Base-by-base conservation (phyloP, 2,888 invertebrate species). In the Napeogenes sylphis region DNA sequence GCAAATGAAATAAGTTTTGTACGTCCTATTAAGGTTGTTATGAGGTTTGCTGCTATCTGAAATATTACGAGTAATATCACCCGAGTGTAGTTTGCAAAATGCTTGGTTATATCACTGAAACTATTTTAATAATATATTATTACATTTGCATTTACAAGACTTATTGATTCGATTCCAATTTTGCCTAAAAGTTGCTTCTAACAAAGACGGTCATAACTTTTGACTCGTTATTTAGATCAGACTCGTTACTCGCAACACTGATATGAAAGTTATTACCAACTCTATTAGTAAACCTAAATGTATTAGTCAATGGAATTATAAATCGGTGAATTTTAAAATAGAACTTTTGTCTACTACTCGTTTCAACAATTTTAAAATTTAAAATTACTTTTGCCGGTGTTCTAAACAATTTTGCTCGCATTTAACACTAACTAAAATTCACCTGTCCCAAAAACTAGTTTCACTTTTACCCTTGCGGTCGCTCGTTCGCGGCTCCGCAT, bases 361-460 rank as follows among this genome's bases (percentile, higher is more conserved):
- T 21, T 55, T 55, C 35, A 54, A 56, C 62, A 55, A 58, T 38
- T 66, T 61, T 63, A 55, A n/a, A 45, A 61, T 32, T 66, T 63
- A 54, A 59, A 58, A 59, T 63, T 61, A 57, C 46, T 54, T 62
- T 46, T 14, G 38, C 13, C 42, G 46, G 53, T 61, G 64, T 64
- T 66, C 55, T 59, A 69, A 69, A 69, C 67, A 66, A 69, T 69
- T 69, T 69, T 47, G 53, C 57, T 58, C 56, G 60, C 63, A 58
- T 66, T 68, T 64, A 68, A 65, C 68, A 64, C 65, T 55, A 59
- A 58, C 63, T 68, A 65, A 67, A 67, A 67, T 62, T 62, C 67
- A 66, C 66, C 66, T 66, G 66, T 62, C 63, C 68, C 66, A 62
- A 69, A 68, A 69, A 68, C 66, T 66, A 65, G 66, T 69, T 66